Base-by-base conservation (phyloP, 2,888 invertebrate species). In the Epsilonema sp. region DNA sequence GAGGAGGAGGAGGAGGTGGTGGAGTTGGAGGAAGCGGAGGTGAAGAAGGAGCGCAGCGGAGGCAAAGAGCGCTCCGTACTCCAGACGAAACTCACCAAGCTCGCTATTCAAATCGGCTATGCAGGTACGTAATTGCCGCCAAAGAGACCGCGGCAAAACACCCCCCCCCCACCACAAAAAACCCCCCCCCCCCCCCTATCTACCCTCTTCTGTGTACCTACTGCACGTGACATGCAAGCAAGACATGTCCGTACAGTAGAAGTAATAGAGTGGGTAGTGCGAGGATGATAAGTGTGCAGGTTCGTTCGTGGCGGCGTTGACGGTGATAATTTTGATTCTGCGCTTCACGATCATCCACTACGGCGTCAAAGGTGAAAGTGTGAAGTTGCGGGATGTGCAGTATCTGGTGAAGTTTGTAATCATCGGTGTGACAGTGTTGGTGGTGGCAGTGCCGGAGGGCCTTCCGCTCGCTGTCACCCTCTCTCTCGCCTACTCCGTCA, bases 61-160 rank as follows among this genome's bases (percentile, higher is more conserved):
- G 25, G 25, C 45, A 90, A 90, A 67, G 94, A 94, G 65, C 90
- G 94, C 71, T 94, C 92, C 44, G 94, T 99, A 36, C 76, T 97
- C 47, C 97, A 99, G 71, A 89, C 92, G 25, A 97, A 97, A 71
- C 77, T 97, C 47, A 97, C 97, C 52, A 87, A 89, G 70, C 75
- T 97, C 54, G 97, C 97, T 57, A 97, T 97, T 64, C 87, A 97
- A 75, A 99, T 97, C 68, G 97, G 97, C 63, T 97, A 97, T 73
- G 92, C 89, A 56, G 97, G 77, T 75, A n/a, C n/a, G n/a, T n/a
- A n/a, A n/a, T n/a, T n/a, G n/a, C n/a, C n/a, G n/a, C n/a, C n/a
- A n/a, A n/a, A n/a, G n/a, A n/a, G n/a, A n/a, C n/a, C n/a, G n/a
- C n/a, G n/a, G n/a, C n/a, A n/a, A n/a, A n/a, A n/a, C n/a, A n/a